phyloP scores from a whole-genome alignment of 2,113 vertebrate genomes.

The Ginglymostoma cirratum region DNA sequence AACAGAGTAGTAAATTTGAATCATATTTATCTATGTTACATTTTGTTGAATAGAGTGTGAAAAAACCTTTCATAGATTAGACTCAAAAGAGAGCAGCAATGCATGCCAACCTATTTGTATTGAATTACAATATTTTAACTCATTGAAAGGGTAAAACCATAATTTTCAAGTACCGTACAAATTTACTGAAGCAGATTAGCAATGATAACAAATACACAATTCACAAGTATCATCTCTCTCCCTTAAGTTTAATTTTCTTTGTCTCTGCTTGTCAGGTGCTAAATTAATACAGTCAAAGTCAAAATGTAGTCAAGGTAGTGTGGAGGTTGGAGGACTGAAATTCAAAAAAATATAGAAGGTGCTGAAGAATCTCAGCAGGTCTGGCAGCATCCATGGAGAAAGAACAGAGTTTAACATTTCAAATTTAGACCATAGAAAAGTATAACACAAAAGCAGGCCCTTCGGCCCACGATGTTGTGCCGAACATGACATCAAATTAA shows the following conservation, averaged over 20 bases:
- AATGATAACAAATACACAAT: background rate
- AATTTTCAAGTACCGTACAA: background rate
- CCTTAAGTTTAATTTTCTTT: background rate
- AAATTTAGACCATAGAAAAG: too few relatives aligned
- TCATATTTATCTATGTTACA: background rate
- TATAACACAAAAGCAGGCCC: too few relatives aligned
- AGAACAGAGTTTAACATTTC: too few relatives aligned
- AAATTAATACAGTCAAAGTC: too few relatives aligned
- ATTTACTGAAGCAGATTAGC: background rate
- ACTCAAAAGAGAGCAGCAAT: background rate
- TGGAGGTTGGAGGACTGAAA: too few relatives aligned
- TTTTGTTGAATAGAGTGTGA: too few relatives aligned
- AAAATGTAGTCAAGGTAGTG: too few relatives aligned
- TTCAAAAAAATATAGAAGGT: too few relatives aligned
- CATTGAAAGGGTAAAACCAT: background rate
- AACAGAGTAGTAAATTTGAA: background rate
- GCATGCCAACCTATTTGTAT: background rate
- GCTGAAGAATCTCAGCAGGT: too few relatives aligned
- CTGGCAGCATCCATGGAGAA: too few relatives aligned
- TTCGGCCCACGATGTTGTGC: too few relatives aligned
- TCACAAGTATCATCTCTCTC: background rate
- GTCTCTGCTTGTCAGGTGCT: background rate
- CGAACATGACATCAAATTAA: too few relatives aligned
- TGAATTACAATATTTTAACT: background rate
- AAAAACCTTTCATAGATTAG: background rate